These are phyloP conservation scores for Typhlichthys subterraneus DNA, from an alignment of 2,797 vertebrate species.

Conservation along the genomic window DNA sequence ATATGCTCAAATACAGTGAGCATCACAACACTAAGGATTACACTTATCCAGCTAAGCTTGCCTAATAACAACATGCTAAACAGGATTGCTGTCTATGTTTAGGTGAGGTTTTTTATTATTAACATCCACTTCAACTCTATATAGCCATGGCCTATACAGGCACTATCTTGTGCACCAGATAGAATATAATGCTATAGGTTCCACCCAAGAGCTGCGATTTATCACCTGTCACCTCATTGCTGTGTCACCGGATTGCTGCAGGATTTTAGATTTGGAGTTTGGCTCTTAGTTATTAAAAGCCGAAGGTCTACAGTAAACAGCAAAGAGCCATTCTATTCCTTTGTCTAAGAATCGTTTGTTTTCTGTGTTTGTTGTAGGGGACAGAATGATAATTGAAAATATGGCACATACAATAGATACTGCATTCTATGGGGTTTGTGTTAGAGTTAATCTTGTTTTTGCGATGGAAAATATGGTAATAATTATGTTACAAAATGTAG, in stretches of 20 bases:
- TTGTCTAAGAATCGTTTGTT: slow-evolving; percentile 28
- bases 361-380: slow-evolving; percentile 31
- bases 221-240: slow-evolving; percentile 50
- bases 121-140: slow-evolving; percentile 33
- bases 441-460: slow-evolving; percentile 24
- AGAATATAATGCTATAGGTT: slow-evolving; percentile 32
- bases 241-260: slow-evolving; percentile 50
- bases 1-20: slow-evolving; percentile 59
- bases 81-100: slow-evolving; percentile 51
- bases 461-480: slow-evolving; percentile 10
- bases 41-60: slow-evolving; percentile 65
- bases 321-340: slow-evolving; percentile 16
- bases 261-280: slow-evolving; percentile 46
- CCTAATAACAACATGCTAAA: slow-evolving; percentile 65
- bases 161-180: slow-evolving; percentile 15
- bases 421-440: slow-evolving; percentile 21
- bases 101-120: slow-evolving; percentile 66
- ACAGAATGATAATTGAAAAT: slow-evolving; percentile 35
- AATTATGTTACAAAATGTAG: neutral
- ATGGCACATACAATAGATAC: neutral
- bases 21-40: slow-evolving; percentile 67
- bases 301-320: slow-evolving; percentile 33
- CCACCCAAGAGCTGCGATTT: slow-evolving; percentile 49
- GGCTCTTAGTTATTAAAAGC: slow-evolving; percentile 56
- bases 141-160: slow-evolving; percentile 15